Evolutionary conservation across 2,797 vertebrate genomes (phyloP).

Genomic region (Podarcis lilfordi): DNA sequence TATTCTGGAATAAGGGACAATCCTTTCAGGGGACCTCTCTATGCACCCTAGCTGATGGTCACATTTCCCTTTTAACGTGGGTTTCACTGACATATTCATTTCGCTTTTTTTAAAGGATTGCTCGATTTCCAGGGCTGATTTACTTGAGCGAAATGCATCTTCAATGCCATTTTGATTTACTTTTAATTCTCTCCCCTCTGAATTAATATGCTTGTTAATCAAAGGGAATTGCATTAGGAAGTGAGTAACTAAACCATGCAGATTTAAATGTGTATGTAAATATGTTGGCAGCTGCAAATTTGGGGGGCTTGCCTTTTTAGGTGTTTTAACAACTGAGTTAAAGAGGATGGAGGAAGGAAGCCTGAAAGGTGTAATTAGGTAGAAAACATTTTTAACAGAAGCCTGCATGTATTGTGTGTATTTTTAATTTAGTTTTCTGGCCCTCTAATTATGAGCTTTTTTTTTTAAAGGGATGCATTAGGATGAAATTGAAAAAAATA

Average conservation of each 20-base stretch:
- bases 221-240: constrained; percentile 67
- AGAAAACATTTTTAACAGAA: not conserved
- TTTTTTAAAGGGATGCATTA: not conserved
- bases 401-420: not conserved
- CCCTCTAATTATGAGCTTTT: not conserved
- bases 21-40: not conserved
- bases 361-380: not conserved
- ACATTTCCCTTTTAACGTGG: not conserved
- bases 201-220: constrained; percentile 72
- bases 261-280: constrained; percentile 71
- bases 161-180: constrained; percentile 66
- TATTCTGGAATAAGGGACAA: not conserved
- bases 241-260: constrained; percentile 62
- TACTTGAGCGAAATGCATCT: constrained; percentile 58
- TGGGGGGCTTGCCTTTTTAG: constrained; percentile 33
- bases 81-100: not conserved
- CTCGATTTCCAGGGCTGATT: constrained; percentile 42
- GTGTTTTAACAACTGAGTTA: not conserved
- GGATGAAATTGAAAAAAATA: not conserved
- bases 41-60: not conserved
- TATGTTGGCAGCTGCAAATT: constrained; percentile 66
- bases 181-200: constrained; percentile 45
- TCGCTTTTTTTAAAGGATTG: not conserved
- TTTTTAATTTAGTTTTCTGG: not conserved
- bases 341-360: not conserved